Percentiles rank a stretch among this genome's conserved stretches.
Evolutionary conservation across 2,797 vertebrate genomes (phyloP).

Genomic region (Moxostoma hubbsi): DNA sequence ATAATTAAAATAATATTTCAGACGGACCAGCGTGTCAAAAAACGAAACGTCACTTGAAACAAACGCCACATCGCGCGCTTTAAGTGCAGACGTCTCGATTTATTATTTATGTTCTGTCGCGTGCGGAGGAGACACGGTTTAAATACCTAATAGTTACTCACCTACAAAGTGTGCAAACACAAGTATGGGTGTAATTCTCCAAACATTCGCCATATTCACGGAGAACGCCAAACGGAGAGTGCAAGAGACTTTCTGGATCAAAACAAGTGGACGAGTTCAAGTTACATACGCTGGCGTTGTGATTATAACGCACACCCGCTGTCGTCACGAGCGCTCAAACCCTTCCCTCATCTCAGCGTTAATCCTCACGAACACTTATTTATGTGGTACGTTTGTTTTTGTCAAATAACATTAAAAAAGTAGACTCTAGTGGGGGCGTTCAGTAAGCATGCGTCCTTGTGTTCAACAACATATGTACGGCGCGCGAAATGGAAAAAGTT

Average conservation of each 20-base stretch:
- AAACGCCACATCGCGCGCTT: background rate
- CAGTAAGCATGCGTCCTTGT: too few relatives aligned
- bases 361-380: background rate
- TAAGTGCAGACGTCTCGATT: background rate
- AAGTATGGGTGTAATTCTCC: background rate
- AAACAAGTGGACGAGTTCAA: background rate
- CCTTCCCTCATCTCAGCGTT: background rate
- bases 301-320: background rate
- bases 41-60: background rate
- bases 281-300: background rate
- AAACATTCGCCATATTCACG: constrained; percentile 7
- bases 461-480: background rate
- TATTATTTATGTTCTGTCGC: too few relatives aligned
- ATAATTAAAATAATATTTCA: background rate
- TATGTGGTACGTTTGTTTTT: background rate
- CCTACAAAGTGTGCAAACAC: constrained; percentile 9
- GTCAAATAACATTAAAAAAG: background rate
- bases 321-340: background rate
- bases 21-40: background rate
- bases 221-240: background rate
- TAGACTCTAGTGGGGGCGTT: too few relatives aligned
- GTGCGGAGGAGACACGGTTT: background rate
- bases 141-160: constrained; percentile 21
- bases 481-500: too few relatives aligned
- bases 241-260: background rate